Percentiles rank a stretch among this genome's conserved stretches.
Conservation (phyloP, 1,140 invertebrate genomes). For the Drosophila tristis region DNA sequence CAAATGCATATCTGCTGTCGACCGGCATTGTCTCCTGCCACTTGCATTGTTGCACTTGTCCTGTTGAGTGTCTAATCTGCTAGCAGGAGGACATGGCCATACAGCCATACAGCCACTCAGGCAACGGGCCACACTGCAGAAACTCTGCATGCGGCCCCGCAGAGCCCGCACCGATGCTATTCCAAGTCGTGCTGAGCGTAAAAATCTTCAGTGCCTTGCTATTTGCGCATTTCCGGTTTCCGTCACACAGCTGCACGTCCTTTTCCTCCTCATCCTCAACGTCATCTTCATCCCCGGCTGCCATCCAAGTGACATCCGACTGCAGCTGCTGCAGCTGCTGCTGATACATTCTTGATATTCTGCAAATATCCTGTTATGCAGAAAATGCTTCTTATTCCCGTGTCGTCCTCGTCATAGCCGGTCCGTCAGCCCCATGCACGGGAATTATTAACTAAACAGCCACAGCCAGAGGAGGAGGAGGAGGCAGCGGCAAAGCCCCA, state of each 20-base stretch:
- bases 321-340: slow-evolving; percentile 54
- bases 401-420: slow-evolving; percentile 34
- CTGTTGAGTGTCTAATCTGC: slow-evolving; percentile 58
- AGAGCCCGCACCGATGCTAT: slow-evolving; percentile 23
- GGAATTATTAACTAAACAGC: slow-evolving; percentile 77
- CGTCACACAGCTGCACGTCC: slow-evolving; percentile 70
- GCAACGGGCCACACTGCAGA: slow-evolving; percentile 15
- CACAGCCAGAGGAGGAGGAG: neutral
- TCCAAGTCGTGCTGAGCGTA: slow-evolving; percentile 55
- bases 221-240: slow-evolving; percentile 83
- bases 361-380: slow-evolving; percentile 74
- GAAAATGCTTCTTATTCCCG: slow-evolving; percentile 56
- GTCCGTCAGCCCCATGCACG: slow-evolving; percentile 54
- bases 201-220: slow-evolving; percentile 76
- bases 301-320: slow-evolving; percentile 17
- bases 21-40: slow-evolving; percentile 24
- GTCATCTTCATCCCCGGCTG: neutral
- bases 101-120: slow-evolving; percentile 47
- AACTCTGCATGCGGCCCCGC: slow-evolving; percentile 57
- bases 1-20: slow-evolving; percentile 46
- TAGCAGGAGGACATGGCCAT: slow-evolving; percentile 34
- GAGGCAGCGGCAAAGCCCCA: slow-evolving; percentile 12
- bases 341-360: slow-evolving; percentile 70
- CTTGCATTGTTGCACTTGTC: slow-evolving; percentile 40
- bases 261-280: slow-evolving; percentile 7